Percentiles rank a stretch among this genome's conserved stretches.
These are phyloP conservation scores for Orcinus orca DNA, from an alignment of 2,113 vertebrate species.

Conservation along the genomic window DNA sequence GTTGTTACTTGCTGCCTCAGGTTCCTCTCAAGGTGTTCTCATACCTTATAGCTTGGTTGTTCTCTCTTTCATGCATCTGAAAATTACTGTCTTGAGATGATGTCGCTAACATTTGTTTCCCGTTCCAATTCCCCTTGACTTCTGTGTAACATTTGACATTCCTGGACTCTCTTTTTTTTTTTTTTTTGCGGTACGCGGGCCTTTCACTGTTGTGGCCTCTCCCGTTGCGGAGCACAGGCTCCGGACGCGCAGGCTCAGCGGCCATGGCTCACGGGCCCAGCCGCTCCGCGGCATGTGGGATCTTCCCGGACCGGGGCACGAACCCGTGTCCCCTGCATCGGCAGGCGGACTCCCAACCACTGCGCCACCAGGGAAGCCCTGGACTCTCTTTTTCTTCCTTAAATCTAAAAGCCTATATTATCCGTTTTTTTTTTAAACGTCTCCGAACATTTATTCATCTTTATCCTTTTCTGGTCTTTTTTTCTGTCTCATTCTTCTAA, in stretches of 20 bases:
- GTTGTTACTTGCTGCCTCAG: neutral
- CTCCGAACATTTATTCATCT: neutral
- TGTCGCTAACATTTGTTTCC: neutral
- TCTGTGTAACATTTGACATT: neutral
- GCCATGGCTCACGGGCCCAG: too few species aligned
- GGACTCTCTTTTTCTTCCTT: neutral
- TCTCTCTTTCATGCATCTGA: neutral
- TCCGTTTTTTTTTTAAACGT: neutral
- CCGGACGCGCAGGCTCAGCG: too few species aligned
- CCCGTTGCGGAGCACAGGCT: too few species aligned
- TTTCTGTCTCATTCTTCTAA: neutral
- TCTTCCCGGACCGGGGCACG: too few species aligned
- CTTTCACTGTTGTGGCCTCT: too few species aligned
- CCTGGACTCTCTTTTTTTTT: neutral
- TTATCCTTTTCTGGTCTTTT: neutral
- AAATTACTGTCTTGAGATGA: neutral
- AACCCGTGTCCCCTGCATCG: too few species aligned
- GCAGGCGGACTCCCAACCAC: too few species aligned
- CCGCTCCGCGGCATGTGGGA: too few species aligned
- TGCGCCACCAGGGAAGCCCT: too few species aligned
- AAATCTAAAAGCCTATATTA: neutral
- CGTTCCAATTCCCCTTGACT: neutral
- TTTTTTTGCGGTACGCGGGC: too few species aligned
- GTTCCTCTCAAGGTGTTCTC: neutral
- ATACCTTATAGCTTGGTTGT: neutral